phyloP scores from a whole-genome alignment of 2,113 vertebrate genomes.

The Trichechus manatus region DNA sequence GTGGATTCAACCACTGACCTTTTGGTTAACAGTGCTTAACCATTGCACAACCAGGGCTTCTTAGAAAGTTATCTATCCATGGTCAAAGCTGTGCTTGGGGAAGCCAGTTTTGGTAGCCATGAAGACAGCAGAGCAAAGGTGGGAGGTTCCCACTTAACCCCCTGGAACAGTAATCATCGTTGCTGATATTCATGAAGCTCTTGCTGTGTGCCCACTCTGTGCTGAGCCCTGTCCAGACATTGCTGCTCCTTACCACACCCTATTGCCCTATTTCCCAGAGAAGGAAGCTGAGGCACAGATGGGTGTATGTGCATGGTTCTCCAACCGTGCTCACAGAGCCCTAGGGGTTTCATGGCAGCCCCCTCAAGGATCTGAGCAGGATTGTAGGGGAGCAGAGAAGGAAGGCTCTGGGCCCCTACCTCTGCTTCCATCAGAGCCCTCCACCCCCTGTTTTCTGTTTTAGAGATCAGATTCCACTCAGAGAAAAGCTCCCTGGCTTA shows the following conservation, averaged over 20 bases:
- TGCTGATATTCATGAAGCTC: not conserved
- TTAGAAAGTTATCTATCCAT: too few species aligned
- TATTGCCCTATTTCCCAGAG: not conserved
- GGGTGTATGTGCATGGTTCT: not conserved
- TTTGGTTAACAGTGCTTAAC: not conserved
- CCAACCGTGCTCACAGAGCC: not conserved
- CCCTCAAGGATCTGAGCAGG: not conserved
- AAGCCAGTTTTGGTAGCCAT: not conserved
- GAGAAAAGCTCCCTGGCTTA: constrained; percentile 16
- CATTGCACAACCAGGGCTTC: not conserved
- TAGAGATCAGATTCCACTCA: not conserved
- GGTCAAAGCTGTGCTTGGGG: not conserved
- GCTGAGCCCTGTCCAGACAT: not conserved
- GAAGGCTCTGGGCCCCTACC: not conserved
- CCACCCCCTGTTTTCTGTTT: not conserved
- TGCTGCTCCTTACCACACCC: not conserved
- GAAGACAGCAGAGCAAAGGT: not conserved
- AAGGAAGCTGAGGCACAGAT: not conserved
- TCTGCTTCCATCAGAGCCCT: not conserved
- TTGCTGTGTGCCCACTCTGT: not conserved
- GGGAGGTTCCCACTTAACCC: not conserved
- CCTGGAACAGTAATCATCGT: not conserved
- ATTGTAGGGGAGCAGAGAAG: not conserved
- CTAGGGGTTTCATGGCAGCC: not conserved
- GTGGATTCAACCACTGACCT: not conserved